Evolutionary conservation across 2,797 vertebrate genomes (phyloP), one percentile per base, ranked within the genome.

Genomic region (Lepus oiostolus): DNA sequence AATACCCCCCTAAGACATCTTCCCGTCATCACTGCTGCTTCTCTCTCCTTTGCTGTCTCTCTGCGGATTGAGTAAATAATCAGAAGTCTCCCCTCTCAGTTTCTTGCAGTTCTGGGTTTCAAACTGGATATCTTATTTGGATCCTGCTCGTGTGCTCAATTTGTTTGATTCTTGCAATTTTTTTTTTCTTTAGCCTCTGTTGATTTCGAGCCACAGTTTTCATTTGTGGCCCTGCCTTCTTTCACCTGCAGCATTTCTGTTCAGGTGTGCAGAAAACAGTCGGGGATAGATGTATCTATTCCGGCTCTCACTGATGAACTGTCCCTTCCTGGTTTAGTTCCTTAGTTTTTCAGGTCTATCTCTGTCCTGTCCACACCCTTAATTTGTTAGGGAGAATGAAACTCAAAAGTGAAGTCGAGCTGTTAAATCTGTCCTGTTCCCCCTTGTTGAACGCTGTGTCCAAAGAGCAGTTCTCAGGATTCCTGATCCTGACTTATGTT

Each of bases 401-500:
- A 85, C 42, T 88, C 74, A 82, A 32, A 52, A 63, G 75, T 47
- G 42, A 47, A 87, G 6, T 92, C 70, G 80, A 75, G 60, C 75
- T 86, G 24, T 74, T 80, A 70, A 96, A 35, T 95, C 72, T 74
- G 11, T 89, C 86, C 86, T 81, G 77, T 82, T 96, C 90, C 90
- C 70, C 95, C 47, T 47, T 75, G 28, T 90, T 97, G 86, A 91
- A 72, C 93, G 85, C 95, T 91, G 0, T 91, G n/a, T 95, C 63
- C 74, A 93, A 87, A 85, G 50, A 94, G 30, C 58, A 50, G 74
- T 91, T 94, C 65, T 85, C 91, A 62, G 52, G 88, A 92, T 91
- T 88, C 74, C 90, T 85, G 71, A 88, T 90, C 60, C 50, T 92
- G 68, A 90, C 90, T 95, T 93, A 82, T 42, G 77, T 91, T 86